Evolutionary conservation across 2,888 invertebrate species (phyloP).

Genomic region (Lithophane ornitopus): DNA sequence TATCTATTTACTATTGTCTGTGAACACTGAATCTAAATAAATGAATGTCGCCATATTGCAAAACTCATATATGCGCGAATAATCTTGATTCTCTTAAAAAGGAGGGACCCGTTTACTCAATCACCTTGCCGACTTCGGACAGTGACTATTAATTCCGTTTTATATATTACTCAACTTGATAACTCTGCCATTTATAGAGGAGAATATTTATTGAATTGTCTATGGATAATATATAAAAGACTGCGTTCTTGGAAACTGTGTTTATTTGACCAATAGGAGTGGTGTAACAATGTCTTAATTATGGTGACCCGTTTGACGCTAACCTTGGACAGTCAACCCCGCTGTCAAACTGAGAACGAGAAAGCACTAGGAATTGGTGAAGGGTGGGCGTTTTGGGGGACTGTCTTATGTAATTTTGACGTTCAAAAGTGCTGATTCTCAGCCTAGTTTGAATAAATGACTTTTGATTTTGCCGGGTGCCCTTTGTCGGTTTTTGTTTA

Average conservation of each 20-base stretch:
- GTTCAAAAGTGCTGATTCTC: no score
- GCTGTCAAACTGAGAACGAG: no score
- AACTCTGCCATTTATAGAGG: constrained; percentile 35
- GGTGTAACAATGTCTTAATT: neutral
- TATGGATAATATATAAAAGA: constrained; percentile 9
- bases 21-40: constrained; percentile 29
- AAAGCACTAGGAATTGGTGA: no score
- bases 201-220: constrained; percentile 51
- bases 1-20: no score
- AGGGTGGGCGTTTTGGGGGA: no score
- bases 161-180: constrained; percentile 50
- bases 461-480: no score
- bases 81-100: constrained; percentile 53
- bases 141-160: constrained; percentile 48
- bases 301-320: neutral
- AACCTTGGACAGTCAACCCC: neutral
- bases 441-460: no score
- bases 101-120: constrained; percentile 56
- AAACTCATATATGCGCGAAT: constrained; percentile 27
- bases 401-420: no score
- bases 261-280: neutral
- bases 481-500: no score
- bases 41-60: constrained; percentile 36
- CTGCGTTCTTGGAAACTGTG: neutral
- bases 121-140: constrained; percentile 47